phyloP scores from a whole-genome alignment of 2,797 vertebrate species.

The Pantherophis alleghaniensis region DNA sequence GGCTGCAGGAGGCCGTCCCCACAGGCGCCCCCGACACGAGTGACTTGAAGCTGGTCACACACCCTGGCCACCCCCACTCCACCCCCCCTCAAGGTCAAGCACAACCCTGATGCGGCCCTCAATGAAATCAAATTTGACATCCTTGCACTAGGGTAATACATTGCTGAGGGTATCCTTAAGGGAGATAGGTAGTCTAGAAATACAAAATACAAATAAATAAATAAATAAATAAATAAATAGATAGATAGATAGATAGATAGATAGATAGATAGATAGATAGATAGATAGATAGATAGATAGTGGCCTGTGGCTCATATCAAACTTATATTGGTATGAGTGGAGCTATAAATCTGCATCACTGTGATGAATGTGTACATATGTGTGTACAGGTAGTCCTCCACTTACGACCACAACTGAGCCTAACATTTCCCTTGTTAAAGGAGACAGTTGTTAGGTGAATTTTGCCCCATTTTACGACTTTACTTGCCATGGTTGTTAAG shows the following conservation, averaged over 20 bases:
- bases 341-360: neutral
- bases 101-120: too few relatives aligned
- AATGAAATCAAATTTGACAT: too few relatives aligned
- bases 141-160: neutral
- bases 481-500: neutral
- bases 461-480: neutral
- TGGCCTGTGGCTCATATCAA: neutral
- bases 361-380: neutral
- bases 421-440: neutral
- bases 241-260: too few relatives aligned
- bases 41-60: too few relatives aligned
- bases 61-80: too few relatives aligned
- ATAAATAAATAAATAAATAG: too few relatives aligned
- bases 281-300: too few relatives aligned
- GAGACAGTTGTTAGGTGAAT: neutral
- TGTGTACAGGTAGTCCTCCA: neutral
- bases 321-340: neutral
- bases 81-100: too few relatives aligned
- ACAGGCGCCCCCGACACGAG: too few relatives aligned
- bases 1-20: too few relatives aligned
- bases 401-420: neutral
- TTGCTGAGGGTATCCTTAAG: neutral
- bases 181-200: neutral
- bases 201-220: neutral
- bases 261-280: too few relatives aligned